Evolutionary conservation across 2,113 vertebrate genomes (phyloP).

Genomic region (Himantopus leucocephalus): DNA sequence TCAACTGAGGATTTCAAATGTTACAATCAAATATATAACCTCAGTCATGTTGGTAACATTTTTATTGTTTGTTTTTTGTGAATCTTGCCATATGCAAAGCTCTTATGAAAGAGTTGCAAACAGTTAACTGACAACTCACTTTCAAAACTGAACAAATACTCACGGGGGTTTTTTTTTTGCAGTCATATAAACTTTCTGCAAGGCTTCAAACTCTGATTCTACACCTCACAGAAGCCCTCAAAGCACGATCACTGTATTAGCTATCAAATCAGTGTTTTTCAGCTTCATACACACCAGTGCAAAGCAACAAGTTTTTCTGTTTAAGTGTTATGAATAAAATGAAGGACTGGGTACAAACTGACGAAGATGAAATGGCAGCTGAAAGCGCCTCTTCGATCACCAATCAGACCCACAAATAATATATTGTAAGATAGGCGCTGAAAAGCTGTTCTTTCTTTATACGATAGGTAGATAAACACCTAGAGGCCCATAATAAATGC

Average conservation of each 20-base stretch:
- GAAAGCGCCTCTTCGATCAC: neutral
- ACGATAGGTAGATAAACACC: neutral
- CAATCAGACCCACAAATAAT: neutral
- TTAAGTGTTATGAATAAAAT: neutral
- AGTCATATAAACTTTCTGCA: neutral
- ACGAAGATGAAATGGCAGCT: neutral
- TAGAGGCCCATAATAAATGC: neutral
- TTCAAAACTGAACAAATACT: neutral
- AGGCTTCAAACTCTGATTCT: neutral
- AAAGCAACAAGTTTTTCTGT: neutral
- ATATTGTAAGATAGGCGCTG: neutral
- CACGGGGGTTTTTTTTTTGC: neutral
- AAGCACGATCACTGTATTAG: neutral
- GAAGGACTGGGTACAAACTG: neutral
- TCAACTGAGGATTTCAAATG: neutral
- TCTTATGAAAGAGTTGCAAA: rapidly evolving
- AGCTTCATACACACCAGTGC: neutral
- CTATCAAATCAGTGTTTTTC: neutral
- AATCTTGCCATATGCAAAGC: neutral
- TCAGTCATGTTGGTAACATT: neutral
- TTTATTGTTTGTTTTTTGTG: neutral
- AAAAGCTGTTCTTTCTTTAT: neutral
- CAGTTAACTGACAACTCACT: neutral
- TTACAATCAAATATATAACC: neutral
- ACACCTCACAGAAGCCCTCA: neutral